phyloP scores from a whole-genome alignment of 2,888 invertebrate species.

The Drosophila subsilvestris region DNA sequence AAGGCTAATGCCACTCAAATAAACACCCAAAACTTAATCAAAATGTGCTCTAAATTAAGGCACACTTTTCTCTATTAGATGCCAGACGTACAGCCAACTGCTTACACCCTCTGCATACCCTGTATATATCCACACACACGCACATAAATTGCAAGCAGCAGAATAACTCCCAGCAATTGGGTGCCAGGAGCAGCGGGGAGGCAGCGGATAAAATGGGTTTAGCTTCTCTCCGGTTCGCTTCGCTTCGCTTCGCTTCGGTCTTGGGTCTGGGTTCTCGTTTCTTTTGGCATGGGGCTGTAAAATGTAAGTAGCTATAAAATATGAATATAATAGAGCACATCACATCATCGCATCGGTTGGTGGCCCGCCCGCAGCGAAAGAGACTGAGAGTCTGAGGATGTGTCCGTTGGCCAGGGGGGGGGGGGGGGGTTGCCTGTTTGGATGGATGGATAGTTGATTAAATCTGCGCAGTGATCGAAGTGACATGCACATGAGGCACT shows the following conservation, averaged over 20 bases:
- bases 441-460: conserved; percentile 57
- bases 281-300: conserved; percentile 45
- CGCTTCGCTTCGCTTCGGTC: background rate
- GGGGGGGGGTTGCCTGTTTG: background rate
- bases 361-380: conserved; percentile 53
- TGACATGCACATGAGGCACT: conserved; percentile 64
- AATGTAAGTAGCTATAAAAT: conserved; percentile 75
- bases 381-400: too few relatives aligned
- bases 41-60: background rate
- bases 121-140: background rate
- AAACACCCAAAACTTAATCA: background rate
- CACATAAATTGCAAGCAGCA: background rate
- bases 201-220: conserved; percentile 1
- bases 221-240: background rate
- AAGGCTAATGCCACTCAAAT: conserved; percentile 6
- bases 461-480: conserved; percentile 69
- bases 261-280: background rate
- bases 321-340: conserved; percentile 73
- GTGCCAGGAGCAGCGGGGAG: conserved; percentile 14
- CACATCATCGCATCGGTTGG: conserved; percentile 51
- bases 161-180: background rate
- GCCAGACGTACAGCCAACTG: background rate
- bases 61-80: background rate
- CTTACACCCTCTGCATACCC: background rate
- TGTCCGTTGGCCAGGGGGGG: too few relatives aligned